phyloP scores from a whole-genome alignment of 1,140 invertebrate species.

The Plodia interpunctella region DNA sequence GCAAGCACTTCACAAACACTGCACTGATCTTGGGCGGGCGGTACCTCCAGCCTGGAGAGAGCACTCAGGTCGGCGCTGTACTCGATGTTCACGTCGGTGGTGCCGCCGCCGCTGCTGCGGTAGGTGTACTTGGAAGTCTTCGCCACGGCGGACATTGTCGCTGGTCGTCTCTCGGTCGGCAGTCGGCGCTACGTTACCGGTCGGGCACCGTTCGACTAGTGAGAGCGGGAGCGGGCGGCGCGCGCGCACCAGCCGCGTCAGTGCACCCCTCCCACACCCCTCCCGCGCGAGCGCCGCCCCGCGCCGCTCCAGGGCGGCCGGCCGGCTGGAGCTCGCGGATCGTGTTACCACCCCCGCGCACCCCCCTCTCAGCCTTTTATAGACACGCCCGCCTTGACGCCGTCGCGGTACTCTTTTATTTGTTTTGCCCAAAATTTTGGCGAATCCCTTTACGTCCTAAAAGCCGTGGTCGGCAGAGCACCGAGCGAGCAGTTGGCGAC shows the following conservation, averaged over 20 bases:
- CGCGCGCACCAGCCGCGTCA: slow-evolving; percentile 41
- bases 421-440: slow-evolving; percentile 71
- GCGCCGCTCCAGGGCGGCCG: slow-evolving; percentile 60
- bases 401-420: slow-evolving; percentile 62
- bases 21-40: slow-evolving; percentile 59
- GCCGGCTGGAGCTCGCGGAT: slow-evolving; percentile 70
- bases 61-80: slow-evolving; percentile 94
- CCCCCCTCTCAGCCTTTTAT: slow-evolving; percentile 74
- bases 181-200: slow-evolving; percentile 75
- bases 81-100: slow-evolving; percentile 94
- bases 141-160: slow-evolving; percentile 85
- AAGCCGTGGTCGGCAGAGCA: slow-evolving; percentile 14
- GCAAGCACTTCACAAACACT: slow-evolving; percentile 70
- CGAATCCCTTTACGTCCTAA: slow-evolving; percentile 40
- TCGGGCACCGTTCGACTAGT: slow-evolving; percentile 76
- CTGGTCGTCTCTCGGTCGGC: slow-evolving; percentile 72
- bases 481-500: slow-evolving; percentile 19
- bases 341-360: slow-evolving; percentile 74
- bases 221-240: slow-evolving; percentile 63
- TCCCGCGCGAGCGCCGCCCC: slow-evolving; percentile 21
- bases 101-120: slow-evolving; percentile 87
- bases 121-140: slow-evolving; percentile 94
- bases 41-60: slow-evolving; percentile 95
- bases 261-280: slow-evolving; percentile 23
- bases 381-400: slow-evolving; percentile 69